Evolutionary conservation across 2,797 vertebrate genomes (phyloP), one percentile per base, ranked within the genome.

Genomic region (Rhinatrema bivittatum): DNA sequence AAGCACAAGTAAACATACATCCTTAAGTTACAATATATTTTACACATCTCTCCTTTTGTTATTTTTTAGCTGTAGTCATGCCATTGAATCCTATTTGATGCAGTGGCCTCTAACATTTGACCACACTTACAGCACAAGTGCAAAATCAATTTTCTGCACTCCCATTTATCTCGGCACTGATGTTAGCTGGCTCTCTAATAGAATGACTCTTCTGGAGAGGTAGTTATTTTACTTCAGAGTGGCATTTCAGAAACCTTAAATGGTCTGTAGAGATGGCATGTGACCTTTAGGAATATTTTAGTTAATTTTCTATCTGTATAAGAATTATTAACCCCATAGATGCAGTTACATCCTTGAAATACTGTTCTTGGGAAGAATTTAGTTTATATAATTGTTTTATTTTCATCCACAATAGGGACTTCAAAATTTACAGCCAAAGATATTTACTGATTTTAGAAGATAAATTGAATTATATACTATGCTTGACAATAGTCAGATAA

Each of bases 81-180:
- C 29, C 60, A 33, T 10, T 41, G 42, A 63, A 61, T 50, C 32
- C 5, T 68, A 33, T 72, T 69, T 70, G 59, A 78, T 59, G 54
- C 53, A 50, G 55, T 68, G 49, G 54, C 54, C 64, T 78, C 44
- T 75, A 77, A 72, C 66, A 58, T 76, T 80, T 80, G 72, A 78
- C 69, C 70, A 70, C 68, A 65, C 64, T 78, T 72, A 72, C 26
- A 59, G 41, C 56, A 52, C 65, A 71, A 81, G 69, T 76, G 62
- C 68, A 76, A 75, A 82, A 82, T 82, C 77, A 76, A 78, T 82
- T 81, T 72, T 78, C 72, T 69, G 54, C 57, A 60, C 57, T 70
- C 46, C 48, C 70, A 73, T 83, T 83, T 80, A 71, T 77, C 75
- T 81, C 57, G 3, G 53, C 36, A 46, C 65, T 71, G 75, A 65